Percentiles rank a stretch among this genome's conserved stretches.
Conservation (phyloP, 2,797 vertebrate species). For the Aphelocoma californica region DNA sequence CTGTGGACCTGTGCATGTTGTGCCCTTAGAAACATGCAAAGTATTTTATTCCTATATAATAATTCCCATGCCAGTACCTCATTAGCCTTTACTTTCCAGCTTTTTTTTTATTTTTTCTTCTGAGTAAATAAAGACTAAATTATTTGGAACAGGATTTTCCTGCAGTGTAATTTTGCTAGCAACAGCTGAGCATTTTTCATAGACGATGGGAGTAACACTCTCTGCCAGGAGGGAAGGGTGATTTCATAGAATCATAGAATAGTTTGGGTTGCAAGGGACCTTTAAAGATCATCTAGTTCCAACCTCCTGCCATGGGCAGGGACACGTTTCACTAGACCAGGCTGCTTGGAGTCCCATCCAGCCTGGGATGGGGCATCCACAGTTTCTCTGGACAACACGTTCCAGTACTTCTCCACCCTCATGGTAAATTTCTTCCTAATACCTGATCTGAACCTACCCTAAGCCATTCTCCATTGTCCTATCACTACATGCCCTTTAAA, state of each 20-base stretch:
- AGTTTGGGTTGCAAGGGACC: not conserved
- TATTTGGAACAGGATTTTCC: not conserved
- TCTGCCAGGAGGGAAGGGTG: not conserved
- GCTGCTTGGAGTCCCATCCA: not conserved
- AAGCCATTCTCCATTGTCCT: not conserved
- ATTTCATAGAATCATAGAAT: not conserved
- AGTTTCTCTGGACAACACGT: not conserved
- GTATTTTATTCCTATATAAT: not conserved
- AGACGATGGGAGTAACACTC: not conserved
- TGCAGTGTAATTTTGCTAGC: not conserved
- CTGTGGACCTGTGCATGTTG: not conserved
- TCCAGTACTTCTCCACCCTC: not conserved
- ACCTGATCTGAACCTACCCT: not conserved
- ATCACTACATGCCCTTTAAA: not conserved
- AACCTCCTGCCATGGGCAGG: not conserved
- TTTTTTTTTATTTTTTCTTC: not conserved
- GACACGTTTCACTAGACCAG: not conserved
- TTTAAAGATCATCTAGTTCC: not conserved
- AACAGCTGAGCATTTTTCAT: rapidly evolving
- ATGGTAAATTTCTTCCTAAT: not conserved
- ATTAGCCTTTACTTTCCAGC: not conserved
- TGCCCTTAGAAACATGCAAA: not conserved
- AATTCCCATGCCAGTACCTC: not conserved
- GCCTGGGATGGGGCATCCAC: not conserved
- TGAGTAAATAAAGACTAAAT: not conserved